These are phyloP conservation scores for Neopelma chrysocephalum DNA, from an alignment of 2,797 vertebrate species.

Conservation along the genomic window DNA sequence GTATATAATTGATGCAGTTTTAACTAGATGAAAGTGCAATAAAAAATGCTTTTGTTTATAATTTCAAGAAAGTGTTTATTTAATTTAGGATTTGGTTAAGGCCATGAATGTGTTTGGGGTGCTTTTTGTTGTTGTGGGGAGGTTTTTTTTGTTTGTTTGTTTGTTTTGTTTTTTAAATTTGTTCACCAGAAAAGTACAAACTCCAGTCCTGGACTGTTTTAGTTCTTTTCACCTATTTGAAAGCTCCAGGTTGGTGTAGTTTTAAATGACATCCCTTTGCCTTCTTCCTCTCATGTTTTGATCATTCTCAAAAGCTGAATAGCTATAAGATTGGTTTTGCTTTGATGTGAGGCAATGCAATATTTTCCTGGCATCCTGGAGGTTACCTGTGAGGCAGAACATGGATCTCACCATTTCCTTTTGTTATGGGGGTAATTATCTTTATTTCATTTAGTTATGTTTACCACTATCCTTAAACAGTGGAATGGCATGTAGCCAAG, in stretches of 20 bases:
- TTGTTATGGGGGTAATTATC: neutral
- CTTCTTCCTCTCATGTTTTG: neutral
- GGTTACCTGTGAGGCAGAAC: neutral
- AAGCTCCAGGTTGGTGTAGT: neutral
- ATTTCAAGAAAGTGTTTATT: neutral
- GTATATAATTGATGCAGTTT: conserved; percentile 9
- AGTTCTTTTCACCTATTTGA: neutral
- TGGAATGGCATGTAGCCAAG: neutral
- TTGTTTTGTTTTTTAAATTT: neutral
- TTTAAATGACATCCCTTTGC: conserved; percentile 7
- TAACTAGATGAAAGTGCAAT: neutral
- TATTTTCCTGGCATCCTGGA: neutral
- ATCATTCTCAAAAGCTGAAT: neutral
- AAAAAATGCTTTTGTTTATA: neutral
- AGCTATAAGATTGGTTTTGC: neutral
- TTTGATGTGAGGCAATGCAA: neutral
- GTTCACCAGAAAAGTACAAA: neutral
- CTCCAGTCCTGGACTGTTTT: neutral
- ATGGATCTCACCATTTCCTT: neutral
- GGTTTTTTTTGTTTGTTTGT: no score
- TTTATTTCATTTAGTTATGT: neutral
- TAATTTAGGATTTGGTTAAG: conserved; percentile 13
- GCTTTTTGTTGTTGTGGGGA: neutral
- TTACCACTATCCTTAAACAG: neutral
- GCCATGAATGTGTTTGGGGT: neutral